phyloP scores from a whole-genome alignment of 2,113 vertebrate genomes.

The Cichladusa arquata region DNA sequence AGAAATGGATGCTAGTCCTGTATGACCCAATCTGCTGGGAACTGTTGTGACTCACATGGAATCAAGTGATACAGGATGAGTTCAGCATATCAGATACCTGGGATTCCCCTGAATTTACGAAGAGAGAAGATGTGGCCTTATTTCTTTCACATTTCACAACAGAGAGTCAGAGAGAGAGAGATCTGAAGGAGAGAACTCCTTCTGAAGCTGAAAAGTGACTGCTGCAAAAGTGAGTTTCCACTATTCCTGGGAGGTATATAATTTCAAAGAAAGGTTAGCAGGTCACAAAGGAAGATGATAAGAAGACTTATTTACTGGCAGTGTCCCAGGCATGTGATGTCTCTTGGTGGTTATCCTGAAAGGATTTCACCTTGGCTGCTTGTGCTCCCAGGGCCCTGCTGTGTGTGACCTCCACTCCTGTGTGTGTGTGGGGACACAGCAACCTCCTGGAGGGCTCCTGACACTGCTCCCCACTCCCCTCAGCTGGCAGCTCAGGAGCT shows the following conservation, averaged over 20 bases:
- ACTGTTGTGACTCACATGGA: neutral
- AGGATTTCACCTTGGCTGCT: neutral
- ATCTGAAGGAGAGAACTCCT: neutral
- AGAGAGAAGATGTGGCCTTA: neutral
- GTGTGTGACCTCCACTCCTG: neutral
- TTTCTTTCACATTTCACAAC: neutral
- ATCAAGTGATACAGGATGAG: neutral
- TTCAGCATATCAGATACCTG: neutral
- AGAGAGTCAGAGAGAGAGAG: neutral
- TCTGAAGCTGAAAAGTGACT: neutral
- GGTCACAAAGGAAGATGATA: neutral
- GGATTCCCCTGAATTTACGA: slow-evolving; percentile 2
- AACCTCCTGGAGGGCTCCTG: neutral
- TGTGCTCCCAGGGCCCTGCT: neutral
- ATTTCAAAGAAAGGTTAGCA: neutral
- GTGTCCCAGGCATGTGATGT: neutral
- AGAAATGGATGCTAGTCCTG: neutral
- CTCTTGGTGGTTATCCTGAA: neutral
- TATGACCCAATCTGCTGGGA: neutral
- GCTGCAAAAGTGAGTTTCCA: neutral
- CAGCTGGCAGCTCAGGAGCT: neutral
- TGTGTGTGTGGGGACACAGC: rapidly evolving
- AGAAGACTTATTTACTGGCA: neutral
- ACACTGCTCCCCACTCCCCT: neutral
- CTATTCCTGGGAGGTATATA: neutral